phyloP scores from a whole-genome alignment of 2,797 vertebrate genomes.

The Scolopax rusticola region DNA sequence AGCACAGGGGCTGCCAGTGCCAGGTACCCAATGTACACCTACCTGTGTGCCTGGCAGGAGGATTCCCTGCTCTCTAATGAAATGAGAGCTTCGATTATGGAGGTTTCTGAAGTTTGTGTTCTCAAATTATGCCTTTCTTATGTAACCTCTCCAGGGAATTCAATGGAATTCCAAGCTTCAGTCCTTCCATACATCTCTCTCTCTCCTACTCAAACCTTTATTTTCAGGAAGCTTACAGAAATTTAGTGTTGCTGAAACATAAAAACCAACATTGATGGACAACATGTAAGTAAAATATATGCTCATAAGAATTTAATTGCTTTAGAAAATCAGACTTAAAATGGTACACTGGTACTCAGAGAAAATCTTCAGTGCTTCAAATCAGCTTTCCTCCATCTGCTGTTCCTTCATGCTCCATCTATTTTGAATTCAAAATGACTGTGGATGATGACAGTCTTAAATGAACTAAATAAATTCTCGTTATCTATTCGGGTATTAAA shows the following conservation, averaged over 20 bases:
- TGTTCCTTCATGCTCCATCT: not conserved
- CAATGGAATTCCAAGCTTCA: no score
- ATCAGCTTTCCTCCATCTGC: not conserved
- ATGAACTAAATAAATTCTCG: not conserved
- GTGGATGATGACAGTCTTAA: not conserved
- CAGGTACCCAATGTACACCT: fast-evolving
- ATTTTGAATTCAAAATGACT: not conserved
- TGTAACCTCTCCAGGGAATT: not conserved
- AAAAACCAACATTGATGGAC: not conserved
- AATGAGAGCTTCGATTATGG: fast-evolving
- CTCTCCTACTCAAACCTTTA: not conserved
- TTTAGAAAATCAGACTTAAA: not conserved
- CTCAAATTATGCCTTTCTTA: not conserved
- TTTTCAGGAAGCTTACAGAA: not conserved
- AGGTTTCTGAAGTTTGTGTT: not conserved
- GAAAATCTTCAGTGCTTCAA: not conserved
- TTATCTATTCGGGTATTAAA: not conserved
- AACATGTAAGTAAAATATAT: not conserved
- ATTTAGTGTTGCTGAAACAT: not conserved
- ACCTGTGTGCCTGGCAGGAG: not conserved
- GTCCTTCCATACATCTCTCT: not conserved
- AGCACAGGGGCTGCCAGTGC: not conserved
- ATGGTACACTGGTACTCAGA: not conserved
- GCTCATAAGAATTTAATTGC: not conserved
- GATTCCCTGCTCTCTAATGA: not conserved